Evolutionary conservation across 2,888 invertebrate genomes (phyloP).

Genomic region (Acleris laterana): DNA sequence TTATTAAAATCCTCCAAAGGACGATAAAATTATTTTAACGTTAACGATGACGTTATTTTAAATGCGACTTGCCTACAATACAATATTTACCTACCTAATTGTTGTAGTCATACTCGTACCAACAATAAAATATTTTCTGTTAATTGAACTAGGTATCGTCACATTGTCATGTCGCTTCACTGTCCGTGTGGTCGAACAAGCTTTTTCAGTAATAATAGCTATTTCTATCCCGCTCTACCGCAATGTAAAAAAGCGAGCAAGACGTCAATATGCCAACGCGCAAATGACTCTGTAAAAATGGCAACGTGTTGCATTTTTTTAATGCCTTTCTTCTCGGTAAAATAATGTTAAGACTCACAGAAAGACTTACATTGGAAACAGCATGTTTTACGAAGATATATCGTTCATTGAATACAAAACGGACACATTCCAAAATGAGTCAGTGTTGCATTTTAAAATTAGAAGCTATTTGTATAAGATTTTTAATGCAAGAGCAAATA

Average conservation of each 20-base stretch:
- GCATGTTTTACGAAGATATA: neutral
- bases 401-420: no score
- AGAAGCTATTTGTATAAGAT: no score
- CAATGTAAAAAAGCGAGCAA: slow-evolving; percentile 5
- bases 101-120: no score
- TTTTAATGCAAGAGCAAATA: no score
- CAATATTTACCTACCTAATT: no score
- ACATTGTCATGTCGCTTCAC: neutral
- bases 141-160: neutral
- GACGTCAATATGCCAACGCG: slow-evolving; percentile 2
- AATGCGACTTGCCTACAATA: no score
- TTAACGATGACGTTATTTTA: no score
- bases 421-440: no score
- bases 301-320: slow-evolving; percentile 15
- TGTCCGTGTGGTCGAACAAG: neutral
- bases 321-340: neutral
- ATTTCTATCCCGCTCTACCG: neutral
- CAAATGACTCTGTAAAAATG: slow-evolving; percentile 6
- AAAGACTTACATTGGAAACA: neutral
- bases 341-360: slow-evolving; percentile 2
- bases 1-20: neutral
- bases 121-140: no score
- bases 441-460: no score
- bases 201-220: neutral
- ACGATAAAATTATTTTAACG: no score